phyloP scores from a whole-genome alignment of 2,888 invertebrate species.

The Pogonocherus hispidulus region DNA sequence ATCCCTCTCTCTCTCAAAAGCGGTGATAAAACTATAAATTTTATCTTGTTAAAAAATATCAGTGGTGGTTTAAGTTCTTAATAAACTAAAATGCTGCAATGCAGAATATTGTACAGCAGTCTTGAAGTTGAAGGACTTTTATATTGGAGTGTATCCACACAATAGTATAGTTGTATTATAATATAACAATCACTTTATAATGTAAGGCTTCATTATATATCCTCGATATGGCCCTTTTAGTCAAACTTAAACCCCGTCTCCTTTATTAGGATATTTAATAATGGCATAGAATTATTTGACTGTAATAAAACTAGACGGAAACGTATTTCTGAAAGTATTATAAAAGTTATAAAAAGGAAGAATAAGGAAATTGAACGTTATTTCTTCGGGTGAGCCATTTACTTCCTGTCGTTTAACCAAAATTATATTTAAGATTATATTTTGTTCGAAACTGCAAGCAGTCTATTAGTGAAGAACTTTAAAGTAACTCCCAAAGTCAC shows the following conservation, averaged over 20 bases:
- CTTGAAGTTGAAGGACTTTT: no score
- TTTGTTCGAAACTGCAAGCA: neutral
- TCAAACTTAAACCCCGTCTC: conserved; percentile 2
- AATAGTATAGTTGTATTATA: neutral
- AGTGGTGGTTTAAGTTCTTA: no score
- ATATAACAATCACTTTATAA: conserved; percentile 11
- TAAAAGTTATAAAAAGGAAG: conserved; percentile 13
- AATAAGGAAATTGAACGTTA: conserved; percentile 9
- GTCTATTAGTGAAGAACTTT: neutral
- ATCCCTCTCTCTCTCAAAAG: no score
- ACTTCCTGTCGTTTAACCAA: neutral
- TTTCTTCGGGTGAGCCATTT: neutral
- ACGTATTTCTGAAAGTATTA: conserved; percentile 13
- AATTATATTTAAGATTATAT: conserved; percentile 5
- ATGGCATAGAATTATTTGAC: conserved; percentile 1
- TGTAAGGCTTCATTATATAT: conserved; percentile 11
- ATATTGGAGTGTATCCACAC: neutral
- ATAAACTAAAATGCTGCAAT: no score
- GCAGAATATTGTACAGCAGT: no score
- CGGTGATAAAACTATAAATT: no score
- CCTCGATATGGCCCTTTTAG: conserved; percentile 8
- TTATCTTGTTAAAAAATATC: no score
- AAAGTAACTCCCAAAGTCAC: neutral
- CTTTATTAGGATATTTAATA: conserved; percentile 17
- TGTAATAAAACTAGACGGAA: conserved; percentile 17